A percentile compares a stretch with the other conserved stretches of the same genome.
These are phyloP conservation scores for Branchipolynoe longqiensis DNA, from an alignment of 2,888 invertebrate genomes.

Conservation along the genomic window DNA sequence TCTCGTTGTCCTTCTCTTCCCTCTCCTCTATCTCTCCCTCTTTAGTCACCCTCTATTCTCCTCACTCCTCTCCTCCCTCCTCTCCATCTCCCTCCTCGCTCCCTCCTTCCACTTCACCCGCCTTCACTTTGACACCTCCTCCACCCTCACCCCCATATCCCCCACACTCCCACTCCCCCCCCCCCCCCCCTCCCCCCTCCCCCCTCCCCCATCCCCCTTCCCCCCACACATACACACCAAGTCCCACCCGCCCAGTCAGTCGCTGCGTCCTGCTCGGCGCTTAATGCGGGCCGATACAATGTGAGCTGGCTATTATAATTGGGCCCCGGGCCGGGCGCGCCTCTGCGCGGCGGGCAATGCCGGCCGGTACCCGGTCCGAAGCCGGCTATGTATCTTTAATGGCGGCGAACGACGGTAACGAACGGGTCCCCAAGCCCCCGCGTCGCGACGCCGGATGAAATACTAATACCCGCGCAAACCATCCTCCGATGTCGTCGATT, in stretches of 20 bases:
- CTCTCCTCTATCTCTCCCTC: not conserved
- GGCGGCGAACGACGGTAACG: constrained; percentile 9
- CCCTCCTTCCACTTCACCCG: too few species aligned
- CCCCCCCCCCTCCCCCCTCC: not conserved
- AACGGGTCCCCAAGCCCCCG: constrained; percentile 6
- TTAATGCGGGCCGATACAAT: constrained; percentile 25
- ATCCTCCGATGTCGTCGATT: constrained; percentile 51
- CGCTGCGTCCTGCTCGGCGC: not conserved
- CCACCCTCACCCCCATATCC: not conserved
- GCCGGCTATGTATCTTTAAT: constrained; percentile 55
- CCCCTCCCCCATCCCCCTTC: not conserved
- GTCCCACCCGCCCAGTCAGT: not conserved
- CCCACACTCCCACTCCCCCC: not conserved
- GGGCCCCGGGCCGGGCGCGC: not conserved
- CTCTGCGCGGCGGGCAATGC: not conserved
- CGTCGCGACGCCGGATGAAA: constrained; percentile 31
- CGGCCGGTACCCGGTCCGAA: not conserved
- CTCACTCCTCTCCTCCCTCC: not conserved
- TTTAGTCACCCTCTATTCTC: not conserved
- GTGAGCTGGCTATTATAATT: constrained; percentile 56
- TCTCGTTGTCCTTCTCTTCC: not conserved
- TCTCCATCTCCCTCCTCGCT: too few species aligned
- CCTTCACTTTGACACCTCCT: not conserved
- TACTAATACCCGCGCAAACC: constrained; percentile 34
- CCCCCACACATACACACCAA: not conserved